These are phyloP conservation scores for Campylomormyrus tamandua DNA, from an alignment of 2,113 vertebrate genomes.

Conservation along the genomic window DNA sequence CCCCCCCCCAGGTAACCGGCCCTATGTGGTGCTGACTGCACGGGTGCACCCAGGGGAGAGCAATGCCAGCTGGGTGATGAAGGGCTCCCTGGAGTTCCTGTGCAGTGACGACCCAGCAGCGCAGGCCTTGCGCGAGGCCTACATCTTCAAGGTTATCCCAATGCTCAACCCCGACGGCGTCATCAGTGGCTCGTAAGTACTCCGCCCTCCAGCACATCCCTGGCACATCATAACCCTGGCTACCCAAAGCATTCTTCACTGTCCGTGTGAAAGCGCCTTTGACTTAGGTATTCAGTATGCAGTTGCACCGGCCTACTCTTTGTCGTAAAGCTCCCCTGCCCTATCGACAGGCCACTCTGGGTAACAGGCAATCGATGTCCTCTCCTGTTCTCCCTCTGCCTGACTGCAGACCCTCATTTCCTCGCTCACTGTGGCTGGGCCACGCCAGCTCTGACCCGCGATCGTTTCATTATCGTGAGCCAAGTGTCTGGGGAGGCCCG, in stretches of 20 bases:
- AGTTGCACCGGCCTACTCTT: background rate
- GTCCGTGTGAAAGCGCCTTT: background rate
- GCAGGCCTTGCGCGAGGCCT: slow-evolving; percentile 74
- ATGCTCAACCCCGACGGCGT: slow-evolving; percentile 94
- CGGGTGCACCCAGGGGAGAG: slow-evolving; percentile 88
- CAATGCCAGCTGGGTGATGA: slow-evolving; percentile 93
- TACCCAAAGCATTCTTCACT: background rate
- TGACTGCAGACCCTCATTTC: slow-evolving; percentile 14
- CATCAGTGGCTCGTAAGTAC: slow-evolving; percentile 83
- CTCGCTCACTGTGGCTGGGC: background rate
- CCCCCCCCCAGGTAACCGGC: slow-evolving; percentile 61
- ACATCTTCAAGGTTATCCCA: slow-evolving; percentile 87
- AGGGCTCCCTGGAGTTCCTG: slow-evolving; percentile 85
- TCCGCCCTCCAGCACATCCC: background rate
- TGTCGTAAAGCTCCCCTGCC: background rate
- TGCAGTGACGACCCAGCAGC: slow-evolving; percentile 72
- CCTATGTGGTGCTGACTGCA: slow-evolving; percentile 72
- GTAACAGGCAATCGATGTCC: slow-evolving; percentile 17
- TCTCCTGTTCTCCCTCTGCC: background rate
- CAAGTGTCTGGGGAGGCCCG: background rate
- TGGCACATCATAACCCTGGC: background rate
- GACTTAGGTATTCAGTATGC: background rate
- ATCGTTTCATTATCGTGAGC: slow-evolving; percentile 23
- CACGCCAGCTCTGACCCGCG: background rate
- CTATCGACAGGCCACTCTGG: slow-evolving; percentile 21